Conservation (phyloP, 2,888 invertebrate species). For the Drosophila stalkeri region DNA sequence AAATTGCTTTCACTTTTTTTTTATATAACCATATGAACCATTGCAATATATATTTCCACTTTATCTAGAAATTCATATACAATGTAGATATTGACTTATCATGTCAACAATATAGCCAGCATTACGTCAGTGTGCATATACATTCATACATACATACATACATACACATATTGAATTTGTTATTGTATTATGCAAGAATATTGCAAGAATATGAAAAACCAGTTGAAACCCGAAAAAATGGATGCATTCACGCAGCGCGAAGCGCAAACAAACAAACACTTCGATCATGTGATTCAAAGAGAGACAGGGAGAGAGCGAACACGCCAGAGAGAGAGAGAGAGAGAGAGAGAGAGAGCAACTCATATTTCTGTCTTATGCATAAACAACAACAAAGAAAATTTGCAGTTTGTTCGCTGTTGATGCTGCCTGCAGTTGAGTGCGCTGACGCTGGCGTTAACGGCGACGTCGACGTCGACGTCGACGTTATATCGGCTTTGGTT, state of each 20-base stretch:
- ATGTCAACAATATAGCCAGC: background rate
- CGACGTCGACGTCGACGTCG: constrained; percentile 1
- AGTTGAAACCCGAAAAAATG: constrained; percentile 7
- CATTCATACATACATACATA: background rate
- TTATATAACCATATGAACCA: background rate
- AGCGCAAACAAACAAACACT: constrained; percentile 32
- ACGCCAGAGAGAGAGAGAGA: background rate
- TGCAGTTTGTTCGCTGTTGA: constrained; percentile 15
- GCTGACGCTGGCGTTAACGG: constrained; percentile 4
- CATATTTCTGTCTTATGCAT: constrained; percentile 28
- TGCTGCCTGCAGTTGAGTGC: constrained; percentile 30
- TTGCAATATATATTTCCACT: background rate
- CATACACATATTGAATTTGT: background rate
- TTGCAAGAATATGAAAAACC: background rate
- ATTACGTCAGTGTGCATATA: constrained; percentile 1
- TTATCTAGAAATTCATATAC: background rate
- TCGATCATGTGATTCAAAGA: constrained; percentile 32
- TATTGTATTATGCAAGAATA: constrained; percentile 9
- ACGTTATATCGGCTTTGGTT: constrained; percentile 28
- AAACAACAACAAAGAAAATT: constrained; percentile 22
- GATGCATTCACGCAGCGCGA: constrained; percentile 10
- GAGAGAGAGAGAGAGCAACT: background rate
- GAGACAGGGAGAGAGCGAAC: background rate
- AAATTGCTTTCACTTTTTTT: background rate
- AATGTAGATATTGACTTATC: background rate